These are phyloP conservation scores for Bombus pyrosoma DNA, from an alignment of 1,140 invertebrate species.

Conservation along the genomic window DNA sequence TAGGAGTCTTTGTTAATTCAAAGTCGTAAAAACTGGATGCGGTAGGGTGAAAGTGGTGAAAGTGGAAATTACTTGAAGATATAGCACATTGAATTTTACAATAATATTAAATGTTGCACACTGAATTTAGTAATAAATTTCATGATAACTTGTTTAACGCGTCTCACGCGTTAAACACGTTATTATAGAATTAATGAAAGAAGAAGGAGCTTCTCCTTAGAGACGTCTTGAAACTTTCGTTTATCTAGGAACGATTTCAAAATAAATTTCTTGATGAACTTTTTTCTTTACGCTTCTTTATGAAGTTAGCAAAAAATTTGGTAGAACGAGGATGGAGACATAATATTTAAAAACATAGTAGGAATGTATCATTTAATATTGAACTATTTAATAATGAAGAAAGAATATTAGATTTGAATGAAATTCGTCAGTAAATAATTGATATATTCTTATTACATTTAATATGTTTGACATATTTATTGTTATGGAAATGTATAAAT, in stretches of 20 bases:
- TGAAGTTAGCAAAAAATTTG: background rate
- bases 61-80: constrained; percentile 15
- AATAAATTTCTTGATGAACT: background rate
- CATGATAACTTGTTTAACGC: constrained; percentile 12
- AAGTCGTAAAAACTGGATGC: background rate
- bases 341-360: background rate
- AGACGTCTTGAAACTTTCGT: constrained; percentile 11
- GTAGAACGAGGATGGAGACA: constrained; percentile 24
- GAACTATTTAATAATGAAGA: background rate
- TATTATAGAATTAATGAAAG: background rate
- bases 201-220: constrained; percentile 30
- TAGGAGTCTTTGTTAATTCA: constrained; percentile 24
- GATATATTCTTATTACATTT: constrained; percentile 21
- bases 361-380: background rate
- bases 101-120: constrained; percentile 48
- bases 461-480: constrained; percentile 15
- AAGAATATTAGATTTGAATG: background rate
- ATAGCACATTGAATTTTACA: constrained; percentile 48
- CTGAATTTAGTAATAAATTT: constrained; percentile 41
- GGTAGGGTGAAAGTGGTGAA: background rate
- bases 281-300: background rate
- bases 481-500: constrained; percentile 9
- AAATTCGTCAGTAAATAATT: background rate
- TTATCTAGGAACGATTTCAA: background rate
- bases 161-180: background rate